Base-by-base conservation (phyloP, 2,113 vertebrate species). In the Furnarius figulus region DNA sequence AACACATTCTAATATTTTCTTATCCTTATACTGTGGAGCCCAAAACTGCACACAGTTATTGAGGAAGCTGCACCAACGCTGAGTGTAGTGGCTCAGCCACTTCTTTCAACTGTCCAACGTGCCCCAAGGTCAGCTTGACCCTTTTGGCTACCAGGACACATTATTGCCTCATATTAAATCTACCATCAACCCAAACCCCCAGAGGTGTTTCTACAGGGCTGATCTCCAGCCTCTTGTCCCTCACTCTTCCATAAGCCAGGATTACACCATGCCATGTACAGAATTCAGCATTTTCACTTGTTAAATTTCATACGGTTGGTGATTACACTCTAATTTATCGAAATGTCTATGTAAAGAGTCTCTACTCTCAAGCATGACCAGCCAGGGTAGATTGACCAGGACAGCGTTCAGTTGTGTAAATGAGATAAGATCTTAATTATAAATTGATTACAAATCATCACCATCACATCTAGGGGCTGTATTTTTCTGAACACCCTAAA, bases 91-190 rank as follows among this genome's bases (percentile, higher is more conserved):
- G 5, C 5, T 15, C 20, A 62, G 10, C 15, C 12, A 28, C 8
- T 81, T 59, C 28, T 65, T 42, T 71, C 50, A 82, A 1, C 10
- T 50, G 22, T 20, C 59, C 55, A 23, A 27, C 25, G 13, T 24
- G 12, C 10, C 4, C 6, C 0, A 1, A 31, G 55, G 55, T 22
- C 4, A 23, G 8, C 11, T 80, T 71, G 61, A 9, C 8, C 15
- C 1, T 78, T 63, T 66, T 56, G 55, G 40, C 20, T 20, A n/a
- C 5, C 8, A 42, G n/a, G 10, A 46, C n/a, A 39, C 3, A 21
- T 6, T 19, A 5, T 65, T 73, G 23, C 21, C 10, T 88, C 20
- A 8, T 17, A 28, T 3, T 65, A 40, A 68, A 33, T 0, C 50
- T 47, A 39, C 15, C 3, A 22, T 30, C 10, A 44, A 12, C 2